phyloP scores from a whole-genome alignment of 1,140 invertebrate genomes.

The Lepidurus apus region DNA sequence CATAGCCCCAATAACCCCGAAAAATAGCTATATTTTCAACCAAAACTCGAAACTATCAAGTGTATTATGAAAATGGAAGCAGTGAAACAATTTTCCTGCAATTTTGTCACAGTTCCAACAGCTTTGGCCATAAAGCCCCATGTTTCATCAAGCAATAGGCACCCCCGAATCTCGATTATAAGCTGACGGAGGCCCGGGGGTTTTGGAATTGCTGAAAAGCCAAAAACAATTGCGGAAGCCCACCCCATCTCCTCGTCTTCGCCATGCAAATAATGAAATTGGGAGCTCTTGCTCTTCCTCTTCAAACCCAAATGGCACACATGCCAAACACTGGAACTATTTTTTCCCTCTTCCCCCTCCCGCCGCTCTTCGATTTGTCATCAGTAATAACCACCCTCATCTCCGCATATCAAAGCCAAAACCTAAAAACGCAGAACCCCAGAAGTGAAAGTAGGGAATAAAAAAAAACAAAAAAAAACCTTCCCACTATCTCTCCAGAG shows the following conservation, averaged over 20 bases:
- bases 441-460: not conserved
- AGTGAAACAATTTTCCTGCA: not conserved
- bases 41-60: not conserved
- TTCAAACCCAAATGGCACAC: not conserved
- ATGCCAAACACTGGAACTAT: not conserved
- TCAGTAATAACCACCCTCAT: constrained; percentile 5
- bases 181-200: not conserved
- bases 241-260: not conserved
- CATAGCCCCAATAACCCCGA: not conserved
- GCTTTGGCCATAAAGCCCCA: not conserved
- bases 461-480: not conserved
- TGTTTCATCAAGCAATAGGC: not conserved
- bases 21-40: not conserved
- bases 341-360: not conserved
- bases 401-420: not conserved
- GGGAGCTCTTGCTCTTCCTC: not conserved
- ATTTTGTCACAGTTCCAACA: not conserved
- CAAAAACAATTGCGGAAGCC: constrained; percentile 7
- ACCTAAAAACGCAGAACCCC: not conserved
- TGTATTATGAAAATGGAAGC: not conserved
- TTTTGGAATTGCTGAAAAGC: not conserved
- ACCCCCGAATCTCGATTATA: not conserved
- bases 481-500: not conserved
- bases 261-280: constrained; percentile 19
- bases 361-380: not conserved